A percentile compares a stretch with the other conserved stretches of the same genome.
These are phyloP conservation scores for Drosophila monieri DNA, from an alignment of 2,888 invertebrate genomes.

Conservation along the genomic window DNA sequence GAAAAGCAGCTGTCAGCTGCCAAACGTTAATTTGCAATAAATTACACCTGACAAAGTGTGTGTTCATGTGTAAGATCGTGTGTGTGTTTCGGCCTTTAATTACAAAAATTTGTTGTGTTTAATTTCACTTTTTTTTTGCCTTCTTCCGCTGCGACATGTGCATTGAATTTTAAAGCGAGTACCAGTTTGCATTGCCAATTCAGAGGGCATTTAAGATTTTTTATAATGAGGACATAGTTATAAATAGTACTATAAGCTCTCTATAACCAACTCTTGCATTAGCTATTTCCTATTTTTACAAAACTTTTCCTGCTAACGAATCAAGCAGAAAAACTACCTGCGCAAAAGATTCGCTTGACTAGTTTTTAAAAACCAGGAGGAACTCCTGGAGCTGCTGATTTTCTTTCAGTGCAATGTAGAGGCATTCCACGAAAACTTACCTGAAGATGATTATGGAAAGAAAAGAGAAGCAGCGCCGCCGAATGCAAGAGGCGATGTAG, in stretches of 20 bases:
- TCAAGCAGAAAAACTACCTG: neutral
- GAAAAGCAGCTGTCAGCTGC: constrained; percentile 32
- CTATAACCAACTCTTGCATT: neutral
- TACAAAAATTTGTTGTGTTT: constrained; percentile 32
- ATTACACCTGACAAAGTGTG: constrained; percentile 21
- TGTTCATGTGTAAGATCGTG: constrained; percentile 5
- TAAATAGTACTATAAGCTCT: too few relatives aligned
- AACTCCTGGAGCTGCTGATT: neutral
- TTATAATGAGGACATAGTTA: neutral
- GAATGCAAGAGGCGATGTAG: constrained; percentile 60
- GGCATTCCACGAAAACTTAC: constrained; percentile 33
- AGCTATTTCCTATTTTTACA: neutral
- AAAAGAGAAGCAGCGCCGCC: constrained; percentile 20
- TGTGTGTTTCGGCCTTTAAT: constrained; percentile 17
- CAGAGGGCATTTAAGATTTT: constrained; percentile 27
- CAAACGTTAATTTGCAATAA: constrained; percentile 39
- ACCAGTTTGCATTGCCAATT: constrained; percentile 43
- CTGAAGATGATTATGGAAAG: constrained; percentile 24
- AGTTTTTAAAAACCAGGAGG: neutral
- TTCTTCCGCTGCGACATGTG: constrained; percentile 30
- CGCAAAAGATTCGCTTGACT: neutral
- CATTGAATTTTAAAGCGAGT: constrained; percentile 38
- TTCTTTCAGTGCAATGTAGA: neutral
- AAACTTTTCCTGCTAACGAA: neutral
- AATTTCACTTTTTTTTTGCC: constrained; percentile 41